Base-by-base conservation (phyloP, 2,888 invertebrate species). In the Acrocera orbiculus region DNA sequence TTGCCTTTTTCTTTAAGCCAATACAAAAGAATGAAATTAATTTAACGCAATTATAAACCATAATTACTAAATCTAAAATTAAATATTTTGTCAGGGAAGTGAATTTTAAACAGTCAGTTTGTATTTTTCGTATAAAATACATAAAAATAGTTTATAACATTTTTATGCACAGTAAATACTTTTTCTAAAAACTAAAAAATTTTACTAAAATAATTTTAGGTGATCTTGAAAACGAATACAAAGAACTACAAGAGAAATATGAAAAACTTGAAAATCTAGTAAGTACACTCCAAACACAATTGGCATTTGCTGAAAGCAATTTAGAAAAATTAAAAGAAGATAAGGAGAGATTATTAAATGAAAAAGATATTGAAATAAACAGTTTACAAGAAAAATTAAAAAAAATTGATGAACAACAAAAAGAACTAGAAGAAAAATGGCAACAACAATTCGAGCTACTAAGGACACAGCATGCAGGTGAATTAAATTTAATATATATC, bases 371-470 rank as follows among this genome's bases (percentile, higher is more conserved):
- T 27, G 70, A 71, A 46, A 61, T 68, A 40, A 58, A 62, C 41
- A 59, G 63, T 31, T 52, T 72, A 8, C 63, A 65, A 37, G 64
- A 64, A 47, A 61, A 69, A 2, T 49, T 74, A 30, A 68, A 72
- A 30, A 65, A 66, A 40, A 67, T 71, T 0, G 56, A 66, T 25
- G 63, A 63, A 33, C 70, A 73, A 47, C 69, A 69, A 37, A 62
- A 63, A 38, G 63, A 63, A 42, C 58, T 69, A 33, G 67, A 71
- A 46, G 58, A 60, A 25, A 67, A 67, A 49, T 73, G 70, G 66
- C 69, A 72, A 41, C 59, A 64, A 40, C 73, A 75, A 45, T 70
- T 74, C 46, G 72, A 74, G 51, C 66, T 66, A 46, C 50, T 73
- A 28, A 58, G 73, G 42, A 70, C 70, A 16, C 66, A 72, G 28